Evolutionary conservation across 1,140 invertebrate genomes (phyloP).

Genomic region (Eriocheir sinensis): DNA sequence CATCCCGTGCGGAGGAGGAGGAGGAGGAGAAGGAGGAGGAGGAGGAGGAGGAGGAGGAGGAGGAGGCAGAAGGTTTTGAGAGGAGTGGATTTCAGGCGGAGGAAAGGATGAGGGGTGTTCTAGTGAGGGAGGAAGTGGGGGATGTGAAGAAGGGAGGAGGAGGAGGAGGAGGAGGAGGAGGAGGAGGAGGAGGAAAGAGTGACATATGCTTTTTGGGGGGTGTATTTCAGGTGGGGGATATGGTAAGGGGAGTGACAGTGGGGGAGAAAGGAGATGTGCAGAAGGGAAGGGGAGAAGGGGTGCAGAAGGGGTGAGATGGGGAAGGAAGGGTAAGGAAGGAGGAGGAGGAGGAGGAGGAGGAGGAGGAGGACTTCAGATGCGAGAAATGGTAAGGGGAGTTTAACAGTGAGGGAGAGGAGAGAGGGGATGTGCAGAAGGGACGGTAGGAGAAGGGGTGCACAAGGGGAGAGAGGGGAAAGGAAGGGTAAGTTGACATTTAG

Average conservation of each 20-base stretch:
- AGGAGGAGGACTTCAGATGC: slow-evolving; percentile 31
- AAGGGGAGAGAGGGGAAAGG: too few species aligned
- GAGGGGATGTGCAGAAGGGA: neutral
- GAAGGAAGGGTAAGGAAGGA: slow-evolving; percentile 80
- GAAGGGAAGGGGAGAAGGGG: slow-evolving; percentile 80
- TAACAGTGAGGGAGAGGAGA: neutral
- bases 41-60: neutral
- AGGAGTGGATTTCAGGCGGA: too few species aligned
- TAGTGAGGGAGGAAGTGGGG: too few species aligned
- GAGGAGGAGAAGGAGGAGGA: slow-evolving; percentile 7
- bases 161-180: slow-evolving; percentile 38
- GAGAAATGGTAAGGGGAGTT: neutral
- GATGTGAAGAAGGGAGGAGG: slow-evolving; percentile 78
- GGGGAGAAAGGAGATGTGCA: slow-evolving; percentile 79
- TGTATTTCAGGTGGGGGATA: too few species aligned
- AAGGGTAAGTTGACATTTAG: too few species aligned
- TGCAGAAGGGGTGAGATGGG: too few species aligned
- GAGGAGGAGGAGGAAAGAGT: too few species aligned
- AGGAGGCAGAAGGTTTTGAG: neutral
- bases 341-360: slow-evolving; percentile 80
- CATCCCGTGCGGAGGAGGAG: neutral
- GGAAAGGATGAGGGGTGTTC: too few species aligned
- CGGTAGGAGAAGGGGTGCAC: too few species aligned
- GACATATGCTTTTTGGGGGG: too few species aligned
- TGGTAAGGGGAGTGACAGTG: slow-evolving; percentile 51